phyloP scores from a whole-genome alignment of 2,113 vertebrate species.

The Misgurnus mizolepis region DNA sequence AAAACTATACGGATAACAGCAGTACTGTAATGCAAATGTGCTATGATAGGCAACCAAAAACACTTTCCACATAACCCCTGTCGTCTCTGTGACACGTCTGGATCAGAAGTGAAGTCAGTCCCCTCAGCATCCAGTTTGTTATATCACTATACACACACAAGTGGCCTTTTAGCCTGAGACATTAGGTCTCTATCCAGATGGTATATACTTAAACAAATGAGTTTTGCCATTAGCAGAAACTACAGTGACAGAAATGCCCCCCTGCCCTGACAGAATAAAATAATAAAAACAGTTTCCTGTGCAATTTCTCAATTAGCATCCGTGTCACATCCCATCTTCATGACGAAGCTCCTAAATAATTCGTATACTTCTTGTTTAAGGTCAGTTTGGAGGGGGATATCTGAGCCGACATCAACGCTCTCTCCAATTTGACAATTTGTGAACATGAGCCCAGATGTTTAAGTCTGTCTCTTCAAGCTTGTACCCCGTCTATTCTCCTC shows the following conservation, averaged over 20 bases:
- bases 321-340: not conserved
- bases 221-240: constrained; percentile 36
- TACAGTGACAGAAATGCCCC: constrained; percentile 18
- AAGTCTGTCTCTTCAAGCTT: constrained; percentile 32
- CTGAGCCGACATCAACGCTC: constrained; percentile 23
- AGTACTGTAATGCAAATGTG: not conserved
- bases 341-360: constrained; percentile 4
- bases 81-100: not conserved
- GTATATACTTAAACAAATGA: constrained; percentile 70
- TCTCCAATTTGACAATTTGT: constrained; percentile 23
- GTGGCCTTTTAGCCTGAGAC: constrained; percentile 10
- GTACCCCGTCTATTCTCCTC: not conserved
- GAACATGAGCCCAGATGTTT: constrained; percentile 27
- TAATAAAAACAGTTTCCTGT: not conserved
- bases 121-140: constrained; percentile 4
- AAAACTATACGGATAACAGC: too few species aligned
- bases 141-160: not conserved
- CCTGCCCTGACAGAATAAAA: constrained; percentile 31
- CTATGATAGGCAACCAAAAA: not conserved
- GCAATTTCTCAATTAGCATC: not conserved
- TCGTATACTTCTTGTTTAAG: constrained; percentile 24
- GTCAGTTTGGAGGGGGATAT: constrained; percentile 27
- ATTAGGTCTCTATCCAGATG: constrained; percentile 65
- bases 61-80: not conserved
- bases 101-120: not conserved